Percentiles rank a stretch among this genome's conserved stretches.
Conservation (phyloP, 37 sponge, comb jelly and placozoan species). For the Halichondria panicea region DNA sequence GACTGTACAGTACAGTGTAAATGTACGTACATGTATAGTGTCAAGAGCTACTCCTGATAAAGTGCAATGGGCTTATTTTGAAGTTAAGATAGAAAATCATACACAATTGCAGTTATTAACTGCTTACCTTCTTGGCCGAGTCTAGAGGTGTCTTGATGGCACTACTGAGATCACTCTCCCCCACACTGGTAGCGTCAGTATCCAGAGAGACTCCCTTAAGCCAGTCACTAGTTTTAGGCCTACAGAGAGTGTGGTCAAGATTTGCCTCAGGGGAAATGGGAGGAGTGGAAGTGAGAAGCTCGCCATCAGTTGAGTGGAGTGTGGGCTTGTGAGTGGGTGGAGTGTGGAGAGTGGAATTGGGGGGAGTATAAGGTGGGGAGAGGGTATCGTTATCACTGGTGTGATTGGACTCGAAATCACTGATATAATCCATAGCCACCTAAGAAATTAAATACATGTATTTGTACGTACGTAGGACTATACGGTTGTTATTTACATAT, state of each 20-base stretch:
- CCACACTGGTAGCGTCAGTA: background rate
- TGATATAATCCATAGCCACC: constrained; percentile 1
- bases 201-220: constrained; percentile 20
- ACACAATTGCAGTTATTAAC: constrained; percentile 4
- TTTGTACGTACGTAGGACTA: background rate
- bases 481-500: too few species aligned
- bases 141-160: constrained; percentile 10
- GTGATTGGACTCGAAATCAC: background rate
- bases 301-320: too few species aligned
- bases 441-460: background rate
- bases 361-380: too few species aligned
- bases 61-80: too few species aligned
- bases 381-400: background rate
- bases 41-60: too few species aligned
- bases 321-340: background rate
- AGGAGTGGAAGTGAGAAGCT: too few species aligned
- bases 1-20: too few species aligned
- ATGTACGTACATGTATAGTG: too few species aligned
- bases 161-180: background rate
- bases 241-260: background rate
- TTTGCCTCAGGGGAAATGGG: background rate
- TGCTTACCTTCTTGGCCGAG: constrained; percentile 17
- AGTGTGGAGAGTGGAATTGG: background rate
- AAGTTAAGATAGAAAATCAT: too few species aligned
- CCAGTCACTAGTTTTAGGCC: constrained; percentile 47